Percentiles rank a stretch among this genome's conserved stretches.
Evolutionary conservation across 2,113 vertebrate species (phyloP).

Genomic region (Trogon surrucura): DNA sequence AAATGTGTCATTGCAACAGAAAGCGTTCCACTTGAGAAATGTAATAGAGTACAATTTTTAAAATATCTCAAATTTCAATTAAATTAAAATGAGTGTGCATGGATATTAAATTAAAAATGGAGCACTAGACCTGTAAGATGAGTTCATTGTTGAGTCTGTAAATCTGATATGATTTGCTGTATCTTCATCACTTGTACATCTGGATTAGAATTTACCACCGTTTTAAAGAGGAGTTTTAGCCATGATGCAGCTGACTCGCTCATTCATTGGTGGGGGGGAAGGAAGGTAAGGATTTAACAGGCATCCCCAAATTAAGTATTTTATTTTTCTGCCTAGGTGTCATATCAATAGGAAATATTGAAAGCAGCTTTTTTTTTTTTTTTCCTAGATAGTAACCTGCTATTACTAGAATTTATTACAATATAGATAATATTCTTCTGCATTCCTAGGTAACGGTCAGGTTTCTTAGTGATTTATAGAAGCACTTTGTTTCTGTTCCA

Average conservation of each 20-base stretch:
- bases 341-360: background rate
- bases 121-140: background rate
- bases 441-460: background rate
- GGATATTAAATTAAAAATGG: background rate
- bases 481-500: background rate
- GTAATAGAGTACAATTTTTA: too few relatives aligned
- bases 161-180: background rate
- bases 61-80: background rate
- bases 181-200: background rate
- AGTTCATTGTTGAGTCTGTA: background rate
- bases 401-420: background rate
- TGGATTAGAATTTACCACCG: background rate
- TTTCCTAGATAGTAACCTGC: background rate
- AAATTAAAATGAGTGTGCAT: background rate
- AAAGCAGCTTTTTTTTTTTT: background rate
- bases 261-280: background rate
- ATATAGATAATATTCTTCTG: background rate
- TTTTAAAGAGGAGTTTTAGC: background rate
- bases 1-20: background rate
- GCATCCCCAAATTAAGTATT: background rate
- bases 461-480: background rate
- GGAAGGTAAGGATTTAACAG: background rate
- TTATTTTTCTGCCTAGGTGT: background rate
- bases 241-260: background rate
- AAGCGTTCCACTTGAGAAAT: background rate